Percentiles rank a stretch among this genome's conserved stretches.
phyloP scores from a whole-genome alignment of 2,113 vertebrate species.

The Microtus richardsoni region DNA sequence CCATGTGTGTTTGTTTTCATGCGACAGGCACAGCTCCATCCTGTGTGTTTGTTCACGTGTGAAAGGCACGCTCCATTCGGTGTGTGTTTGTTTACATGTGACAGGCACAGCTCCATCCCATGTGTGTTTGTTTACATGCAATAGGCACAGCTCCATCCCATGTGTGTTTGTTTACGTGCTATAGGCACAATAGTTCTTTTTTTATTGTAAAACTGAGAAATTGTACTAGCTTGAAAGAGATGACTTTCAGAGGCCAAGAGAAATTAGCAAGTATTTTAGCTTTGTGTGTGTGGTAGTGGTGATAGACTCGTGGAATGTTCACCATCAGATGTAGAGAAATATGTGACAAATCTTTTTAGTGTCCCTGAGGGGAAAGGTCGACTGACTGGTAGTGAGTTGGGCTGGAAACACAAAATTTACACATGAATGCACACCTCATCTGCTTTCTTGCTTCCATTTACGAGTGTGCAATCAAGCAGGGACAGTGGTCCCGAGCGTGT shows the following conservation, averaged over 20 bases:
- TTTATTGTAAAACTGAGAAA: neutral
- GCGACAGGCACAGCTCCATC: neutral
- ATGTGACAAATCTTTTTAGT: neutral
- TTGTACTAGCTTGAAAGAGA: neutral
- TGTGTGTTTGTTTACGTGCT: neutral
- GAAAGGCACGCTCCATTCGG: neutral
- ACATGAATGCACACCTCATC: neutral
- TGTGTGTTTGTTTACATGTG: neutral
- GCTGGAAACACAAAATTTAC: neutral
- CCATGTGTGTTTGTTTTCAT: neutral
- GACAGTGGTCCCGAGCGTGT: neutral
- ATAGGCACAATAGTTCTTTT: neutral
- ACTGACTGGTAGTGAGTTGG: neutral
- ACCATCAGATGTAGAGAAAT: neutral
- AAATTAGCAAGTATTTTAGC: neutral
- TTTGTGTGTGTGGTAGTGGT: neutral
- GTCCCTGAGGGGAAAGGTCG: neutral
- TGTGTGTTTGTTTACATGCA: neutral
- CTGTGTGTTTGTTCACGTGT: neutral
- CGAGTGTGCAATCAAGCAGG: neutral
- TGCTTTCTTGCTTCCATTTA: neutral
- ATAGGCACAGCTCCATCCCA: neutral
- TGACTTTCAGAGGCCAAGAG: neutral
- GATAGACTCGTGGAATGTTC: neutral
- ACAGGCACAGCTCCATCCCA: neutral